Base-by-base conservation (phyloP, 2,797 vertebrate genomes). In the Pygocentrus nattereri region DNA sequence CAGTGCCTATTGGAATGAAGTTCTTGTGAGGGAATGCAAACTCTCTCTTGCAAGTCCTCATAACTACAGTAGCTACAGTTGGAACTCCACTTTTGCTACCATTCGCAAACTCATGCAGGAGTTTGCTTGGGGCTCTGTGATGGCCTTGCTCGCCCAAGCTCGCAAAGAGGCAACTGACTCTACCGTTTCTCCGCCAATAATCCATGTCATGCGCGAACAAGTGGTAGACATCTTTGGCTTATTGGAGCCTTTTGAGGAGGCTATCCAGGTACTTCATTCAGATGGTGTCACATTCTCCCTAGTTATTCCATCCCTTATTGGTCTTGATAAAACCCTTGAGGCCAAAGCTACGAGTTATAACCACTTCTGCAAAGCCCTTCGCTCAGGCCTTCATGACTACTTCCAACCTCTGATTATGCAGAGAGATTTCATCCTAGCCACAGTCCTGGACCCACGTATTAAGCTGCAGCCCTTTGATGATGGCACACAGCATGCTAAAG, bases 381-480 rank as follows among this genome's bases (percentile, higher is more conserved):
- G 94, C 18, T 76, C 86, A 2, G 92, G 92, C 54, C 91, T 95
- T 0, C 85, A 76, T 34, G 75, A 87, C 74, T 87, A 91, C 84
- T 93, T 94, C 85, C 93, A 95, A 85, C 76, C 87, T 41, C 25
- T 95, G 61, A 85, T 95, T 56, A 86, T 89, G 30, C 91, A 94
- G 82, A 85, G 84, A 69, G 93, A 95, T 87, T 75, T 94, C 16
- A 85, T 95, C 16, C 80, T 93, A 1, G 93, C 94, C 71, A 86
- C 93, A 0, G 88, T 94, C 31, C 88, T 95, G 0, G 92, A 95
- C 81, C 94, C 94, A 4, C 89, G 92, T 72, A 90, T 93, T 78
- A 95, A 95, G 89, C 87, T 95, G 18, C 88, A 95, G 91, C 92
- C 91, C 0, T 95, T 95, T 80, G n/a, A 88, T 61, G 88, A 92